phyloP scores from a whole-genome alignment of 35 echinoderm and acorn worm species.

The Apostichopus japonicus region DNA sequence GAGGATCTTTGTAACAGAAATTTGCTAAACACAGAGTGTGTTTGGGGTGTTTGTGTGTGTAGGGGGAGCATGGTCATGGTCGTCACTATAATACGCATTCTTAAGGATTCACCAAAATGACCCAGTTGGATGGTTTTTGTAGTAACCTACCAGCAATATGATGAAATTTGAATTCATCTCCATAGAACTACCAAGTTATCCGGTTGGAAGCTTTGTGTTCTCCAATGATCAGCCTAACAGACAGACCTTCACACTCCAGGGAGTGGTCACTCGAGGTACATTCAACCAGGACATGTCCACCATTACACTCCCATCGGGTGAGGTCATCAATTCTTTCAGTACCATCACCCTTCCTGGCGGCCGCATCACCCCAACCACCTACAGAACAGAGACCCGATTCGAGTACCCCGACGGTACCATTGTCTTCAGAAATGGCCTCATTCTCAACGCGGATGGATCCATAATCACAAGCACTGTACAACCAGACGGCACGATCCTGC shows the following conservation, averaged over 20 bases:
- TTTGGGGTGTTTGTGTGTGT: too few species aligned
- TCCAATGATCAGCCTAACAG: not conserved
- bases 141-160: too few species aligned
- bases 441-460: constrained; percentile 24
- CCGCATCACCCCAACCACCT: not conserved
- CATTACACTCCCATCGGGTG: constrained; percentile 33
- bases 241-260: not conserved
- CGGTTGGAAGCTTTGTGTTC: constrained; percentile 4
- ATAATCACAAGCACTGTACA: constrained; percentile 19
- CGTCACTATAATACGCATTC: too few species aligned
- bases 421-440: constrained; percentile 49
- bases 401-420: constrained; percentile 54
- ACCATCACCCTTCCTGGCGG: constrained; percentile 11
- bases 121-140: too few species aligned
- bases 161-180: not conserved
- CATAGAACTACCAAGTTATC: not conserved
- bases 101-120: too few species aligned
- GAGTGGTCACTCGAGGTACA: constrained; percentile 14
- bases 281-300: not conserved
- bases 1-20: too few species aligned
- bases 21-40: too few species aligned
- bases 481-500: not conserved
- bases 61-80: too few species aligned
- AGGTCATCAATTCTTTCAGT: not conserved
- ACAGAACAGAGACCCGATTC: constrained; percentile 41